A percentile compares a stretch with the other conserved stretches of the same genome.
Evolutionary conservation across 1,140 invertebrate genomes (phyloP).

Genomic region (Luehdorfia chinensis): DNA sequence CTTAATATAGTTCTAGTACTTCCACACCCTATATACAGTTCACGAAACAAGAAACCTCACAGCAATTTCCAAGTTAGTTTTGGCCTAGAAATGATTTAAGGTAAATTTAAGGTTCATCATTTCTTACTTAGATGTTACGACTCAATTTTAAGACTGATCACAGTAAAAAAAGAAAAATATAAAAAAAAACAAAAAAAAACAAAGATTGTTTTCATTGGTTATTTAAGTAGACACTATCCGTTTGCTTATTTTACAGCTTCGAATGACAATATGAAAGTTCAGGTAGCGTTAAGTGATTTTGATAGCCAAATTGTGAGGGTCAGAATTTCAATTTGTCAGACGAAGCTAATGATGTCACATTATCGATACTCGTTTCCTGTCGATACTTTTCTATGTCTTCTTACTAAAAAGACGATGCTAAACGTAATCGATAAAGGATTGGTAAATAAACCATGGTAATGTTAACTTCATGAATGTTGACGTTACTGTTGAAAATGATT

Average conservation of each 20-base stretch:
- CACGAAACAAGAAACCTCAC: constrained; percentile 37
- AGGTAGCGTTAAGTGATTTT: constrained; percentile 36
- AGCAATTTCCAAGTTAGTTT: constrained; percentile 50
- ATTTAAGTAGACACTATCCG: constrained; percentile 31
- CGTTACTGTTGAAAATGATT: constrained; percentile 65
- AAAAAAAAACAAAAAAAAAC: constrained; percentile 47
- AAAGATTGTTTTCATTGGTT: constrained; percentile 53
- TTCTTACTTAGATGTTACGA: constrained; percentile 74
- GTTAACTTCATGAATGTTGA: constrained; percentile 61
- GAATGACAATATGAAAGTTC: constrained; percentile 33
- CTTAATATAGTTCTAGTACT: constrained; percentile 34
- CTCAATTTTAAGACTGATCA: constrained; percentile 77
- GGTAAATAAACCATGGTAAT: constrained; percentile 48
- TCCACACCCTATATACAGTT: constrained; percentile 40
- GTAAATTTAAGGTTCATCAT: constrained; percentile 67
- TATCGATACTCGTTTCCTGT: constrained; percentile 41
- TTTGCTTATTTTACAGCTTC: constrained; percentile 36
- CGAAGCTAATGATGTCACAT: constrained; percentile 27
- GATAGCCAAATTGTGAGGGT: constrained; percentile 52
- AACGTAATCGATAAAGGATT: constrained; percentile 47
- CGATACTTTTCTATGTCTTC: constrained; percentile 62
- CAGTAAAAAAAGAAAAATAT: constrained; percentile 50
- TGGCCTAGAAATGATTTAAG: constrained; percentile 69
- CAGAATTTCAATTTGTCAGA: constrained; percentile 30
- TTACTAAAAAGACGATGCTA: constrained; percentile 56